Evolutionary conservation across 2,888 invertebrate species (phyloP).

Genomic region (Drosophila pullipes): DNA sequence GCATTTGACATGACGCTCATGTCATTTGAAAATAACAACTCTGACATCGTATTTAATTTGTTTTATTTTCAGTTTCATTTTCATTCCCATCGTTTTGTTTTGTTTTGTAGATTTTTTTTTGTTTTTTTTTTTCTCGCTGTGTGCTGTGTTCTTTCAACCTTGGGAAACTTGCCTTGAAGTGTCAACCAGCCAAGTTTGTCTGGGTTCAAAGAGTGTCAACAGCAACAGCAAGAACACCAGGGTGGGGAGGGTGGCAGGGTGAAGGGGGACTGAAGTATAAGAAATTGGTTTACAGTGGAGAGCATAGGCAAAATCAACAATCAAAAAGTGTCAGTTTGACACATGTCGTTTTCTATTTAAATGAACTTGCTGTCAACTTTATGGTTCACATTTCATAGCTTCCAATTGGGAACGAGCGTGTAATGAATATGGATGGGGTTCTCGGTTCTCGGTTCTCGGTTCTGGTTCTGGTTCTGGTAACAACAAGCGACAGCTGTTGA

Average conservation of each 20-base stretch:
- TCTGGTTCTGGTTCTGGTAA: background rate
- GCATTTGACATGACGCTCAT: constrained; percentile 79
- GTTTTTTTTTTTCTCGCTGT: constrained; percentile 2
- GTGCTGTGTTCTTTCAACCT: constrained; percentile 48
- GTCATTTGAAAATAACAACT: constrained; percentile 74
- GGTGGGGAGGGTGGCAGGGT: background rate
- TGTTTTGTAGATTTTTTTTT: background rate
- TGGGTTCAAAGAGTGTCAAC: constrained; percentile 62
- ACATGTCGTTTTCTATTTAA: constrained; percentile 75
- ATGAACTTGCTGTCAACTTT: constrained; percentile 71
- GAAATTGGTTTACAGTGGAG: constrained; percentile 41
- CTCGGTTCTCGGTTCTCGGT: background rate
- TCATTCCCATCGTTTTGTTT: background rate
- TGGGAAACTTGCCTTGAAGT: constrained; percentile 68
- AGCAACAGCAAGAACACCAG: constrained; percentile 42
- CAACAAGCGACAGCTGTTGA: constrained; percentile 24
- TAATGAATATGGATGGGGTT: constrained; percentile 50
- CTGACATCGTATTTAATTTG: constrained; percentile 76
- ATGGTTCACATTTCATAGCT: constrained; percentile 60
- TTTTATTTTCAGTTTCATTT: constrained; percentile 48
- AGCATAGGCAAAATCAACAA: constrained; percentile 46
- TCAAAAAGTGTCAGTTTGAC: constrained; percentile 79
- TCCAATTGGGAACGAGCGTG: constrained; percentile 30
- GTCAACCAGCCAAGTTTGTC: constrained; percentile 58
- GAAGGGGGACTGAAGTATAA: constrained; percentile 10